Conservation (phyloP, 1,140 invertebrate genomes). For the Diprion similis region DNA sequence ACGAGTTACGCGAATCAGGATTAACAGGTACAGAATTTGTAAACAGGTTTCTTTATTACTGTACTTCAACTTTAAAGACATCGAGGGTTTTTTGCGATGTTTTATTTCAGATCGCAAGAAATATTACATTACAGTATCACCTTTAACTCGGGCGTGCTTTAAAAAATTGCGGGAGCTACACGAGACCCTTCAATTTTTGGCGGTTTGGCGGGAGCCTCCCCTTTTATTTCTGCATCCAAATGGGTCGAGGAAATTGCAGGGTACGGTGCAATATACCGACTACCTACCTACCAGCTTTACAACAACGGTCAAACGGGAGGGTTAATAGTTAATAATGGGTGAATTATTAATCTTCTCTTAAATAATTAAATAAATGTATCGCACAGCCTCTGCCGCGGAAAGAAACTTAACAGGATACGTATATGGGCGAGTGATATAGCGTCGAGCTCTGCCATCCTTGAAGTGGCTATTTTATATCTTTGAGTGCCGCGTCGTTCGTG, state of each 20-base stretch:
- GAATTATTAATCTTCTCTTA: not conserved
- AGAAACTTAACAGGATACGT: not conserved
- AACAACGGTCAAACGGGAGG: conserved; percentile 7
- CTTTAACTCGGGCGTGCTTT: no score
- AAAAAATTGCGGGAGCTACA: no score
- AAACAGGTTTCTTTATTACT: no score
- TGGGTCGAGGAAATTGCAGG: conserved; percentile 6
- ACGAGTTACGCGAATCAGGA: no score
- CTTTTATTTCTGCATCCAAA: not conserved
- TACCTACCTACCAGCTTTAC: no score
- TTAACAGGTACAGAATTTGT: no score
- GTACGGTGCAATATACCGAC: not conserved
- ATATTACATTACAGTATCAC: no score
- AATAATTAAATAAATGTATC: not conserved
- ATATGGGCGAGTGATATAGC: not conserved
- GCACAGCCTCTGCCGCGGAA: not conserved
- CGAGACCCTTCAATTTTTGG: not conserved
- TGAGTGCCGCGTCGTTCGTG: not conserved
- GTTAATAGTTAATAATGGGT: not conserved
- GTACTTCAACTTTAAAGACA: no score
- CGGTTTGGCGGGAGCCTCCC: not conserved
- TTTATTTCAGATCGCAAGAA: no score
- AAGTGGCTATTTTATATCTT: not conserved
- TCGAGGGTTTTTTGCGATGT: no score
- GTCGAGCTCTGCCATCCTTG: not conserved